These are phyloP conservation scores for Silvanus unidentatus DNA, from an alignment of 2,888 invertebrate species.

Conservation along the genomic window DNA sequence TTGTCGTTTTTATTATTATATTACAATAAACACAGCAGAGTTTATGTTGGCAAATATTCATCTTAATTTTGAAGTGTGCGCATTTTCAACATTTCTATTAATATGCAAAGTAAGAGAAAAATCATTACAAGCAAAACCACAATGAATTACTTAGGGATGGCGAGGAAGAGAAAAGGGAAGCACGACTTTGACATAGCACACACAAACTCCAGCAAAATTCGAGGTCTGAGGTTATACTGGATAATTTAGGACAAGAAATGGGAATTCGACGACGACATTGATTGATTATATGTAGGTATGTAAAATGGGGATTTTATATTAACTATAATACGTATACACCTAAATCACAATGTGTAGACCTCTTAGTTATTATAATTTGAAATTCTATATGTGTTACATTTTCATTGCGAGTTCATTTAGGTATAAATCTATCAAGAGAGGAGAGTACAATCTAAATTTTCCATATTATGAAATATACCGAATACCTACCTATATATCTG, in stretches of 20 bases:
- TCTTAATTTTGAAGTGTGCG: constrained; percentile 10
- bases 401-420: too few species aligned
- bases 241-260: constrained; percentile 17
- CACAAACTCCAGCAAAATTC: background rate
- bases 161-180: constrained; percentile 11
- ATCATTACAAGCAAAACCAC: constrained; percentile 16
- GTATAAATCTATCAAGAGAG: too few species aligned
- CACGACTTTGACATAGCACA: background rate
- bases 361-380: too few species aligned
- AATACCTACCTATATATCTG: too few species aligned
- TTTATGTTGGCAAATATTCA: constrained; percentile 1
- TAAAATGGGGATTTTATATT: constrained; percentile 12
- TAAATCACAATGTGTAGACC: too few species aligned
- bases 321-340: too few species aligned
- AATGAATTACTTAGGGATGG: constrained; percentile 18
- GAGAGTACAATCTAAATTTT: too few species aligned
- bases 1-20: too few species aligned
- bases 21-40: too few species aligned
- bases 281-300: constrained; percentile 15
- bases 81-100: constrained; percentile 16
- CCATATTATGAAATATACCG: too few species aligned
- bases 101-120: constrained; percentile 18
- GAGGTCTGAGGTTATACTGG: constrained; percentile 11
- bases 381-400: too few species aligned
- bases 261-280: constrained; percentile 17